These are phyloP conservation scores for Bufo gargarizans DNA, from an alignment of 2,113 vertebrate genomes.

Conservation along the genomic window DNA sequence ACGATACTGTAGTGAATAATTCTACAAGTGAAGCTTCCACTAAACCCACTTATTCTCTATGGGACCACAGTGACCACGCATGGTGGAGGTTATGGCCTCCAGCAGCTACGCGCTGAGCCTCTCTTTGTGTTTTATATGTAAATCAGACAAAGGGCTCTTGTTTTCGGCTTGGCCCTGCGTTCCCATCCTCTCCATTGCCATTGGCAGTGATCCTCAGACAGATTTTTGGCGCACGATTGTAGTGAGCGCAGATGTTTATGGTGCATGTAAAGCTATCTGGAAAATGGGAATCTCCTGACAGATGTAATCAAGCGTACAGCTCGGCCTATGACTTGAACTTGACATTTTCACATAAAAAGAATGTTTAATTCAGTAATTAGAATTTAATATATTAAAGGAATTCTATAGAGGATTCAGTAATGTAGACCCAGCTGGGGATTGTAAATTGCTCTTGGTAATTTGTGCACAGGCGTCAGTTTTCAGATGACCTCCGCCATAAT, in stretches of 20 bases:
- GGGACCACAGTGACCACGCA: not conserved
- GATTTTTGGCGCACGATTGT: not conserved
- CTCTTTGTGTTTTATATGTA: not conserved
- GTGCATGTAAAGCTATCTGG: not conserved
- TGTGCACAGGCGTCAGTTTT: too few relatives aligned
- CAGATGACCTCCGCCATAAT: not conserved
- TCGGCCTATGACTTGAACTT: conserved; percentile 18
- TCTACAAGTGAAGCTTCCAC: not conserved
- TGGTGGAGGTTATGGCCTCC: not conserved
- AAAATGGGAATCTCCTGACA: conserved; percentile 7
- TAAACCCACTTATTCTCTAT: not conserved
- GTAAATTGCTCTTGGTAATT: not conserved
- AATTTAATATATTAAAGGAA: conserved; percentile 13
- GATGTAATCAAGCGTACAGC: not conserved
- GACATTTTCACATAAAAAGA: conserved; percentile 3
- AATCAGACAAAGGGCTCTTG: not conserved
- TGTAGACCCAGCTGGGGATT: not conserved
- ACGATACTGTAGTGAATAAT: not conserved
- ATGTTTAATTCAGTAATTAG: conserved; percentile 26
- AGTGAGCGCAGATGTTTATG: conserved; percentile 22
- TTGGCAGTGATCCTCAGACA: not conserved
- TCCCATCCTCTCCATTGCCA: not conserved
- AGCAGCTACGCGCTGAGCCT: not conserved
- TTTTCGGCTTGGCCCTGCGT: not conserved
- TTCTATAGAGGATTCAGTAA: conserved; percentile 1